Evolutionary conservation across 2,888 invertebrate species (phyloP), one percentile per base, ranked within the genome.

Genomic region (Isoperla grammatica): DNA sequence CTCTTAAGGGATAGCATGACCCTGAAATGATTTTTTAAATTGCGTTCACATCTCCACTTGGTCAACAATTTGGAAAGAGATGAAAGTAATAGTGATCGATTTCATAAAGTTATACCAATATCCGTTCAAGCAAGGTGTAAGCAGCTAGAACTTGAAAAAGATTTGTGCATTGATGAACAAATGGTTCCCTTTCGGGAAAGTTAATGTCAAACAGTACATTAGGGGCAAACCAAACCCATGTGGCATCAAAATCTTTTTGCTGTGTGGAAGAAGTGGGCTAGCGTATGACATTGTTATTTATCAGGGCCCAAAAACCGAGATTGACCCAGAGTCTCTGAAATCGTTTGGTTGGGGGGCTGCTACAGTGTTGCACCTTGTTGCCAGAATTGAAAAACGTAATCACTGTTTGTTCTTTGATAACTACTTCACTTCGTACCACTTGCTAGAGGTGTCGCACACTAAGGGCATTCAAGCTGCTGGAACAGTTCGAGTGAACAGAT

Each of bases 111-210:
- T 9, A 42, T 63, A 19, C 66, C 68, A 19, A 50, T 68, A 19
- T 20, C 60, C 23, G 49, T 68, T 43, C 59, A 56, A 42, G 49
- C 54, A 15, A 59, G 64, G 19, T 67, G 63, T 48, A n/a, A 22
- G 15, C 56, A 60, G 43, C 80, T 81, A 79, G 77, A 80, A 69
- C 75, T 75, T 59, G 72, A 75, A 61, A 79, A 61, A 60, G 42
- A 20, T 62, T 23, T 62, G 64, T 29, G 5, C 49, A 61, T 71
- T 11, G 67, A 71, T 65, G 70, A 71, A 62, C 68, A 69, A 65
- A 69, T 69, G 59, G 65, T 71, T 1, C 69, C 69, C 2, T 70
- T 68, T 62, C 65, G 61, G 70, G 19, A 55, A 65, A n/a, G 53
- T 68, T 13, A 60, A 49, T 55, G 57, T 68, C 12, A 68, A 69